Base-by-base conservation (phyloP, 2,888 invertebrate genomes). In the Eumerus sabulonum region DNA sequence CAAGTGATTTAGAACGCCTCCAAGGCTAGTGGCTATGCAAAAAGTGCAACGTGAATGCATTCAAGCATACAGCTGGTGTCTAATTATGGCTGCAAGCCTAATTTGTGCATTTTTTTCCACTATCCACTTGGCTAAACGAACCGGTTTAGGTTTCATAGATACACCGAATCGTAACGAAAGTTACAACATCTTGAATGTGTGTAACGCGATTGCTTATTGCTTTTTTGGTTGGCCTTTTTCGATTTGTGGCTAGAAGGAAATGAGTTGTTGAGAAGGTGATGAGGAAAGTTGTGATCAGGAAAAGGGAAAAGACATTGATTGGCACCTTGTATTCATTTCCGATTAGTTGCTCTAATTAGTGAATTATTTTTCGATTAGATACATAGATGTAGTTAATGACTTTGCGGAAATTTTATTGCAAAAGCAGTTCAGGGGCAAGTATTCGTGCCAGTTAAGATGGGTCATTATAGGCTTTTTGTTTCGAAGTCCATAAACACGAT, bases 1-100 rank as follows among this genome's bases (percentile, higher is more conserved):
- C 51, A 64, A 47, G 27, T 40, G 36, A 48, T 54, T 54, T 59
- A 70, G 59, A 70, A 50, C 48, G 57, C 35, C 27, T 47, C 47
- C 53, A 76, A 70, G 54, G 76, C 70, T 70, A 59, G 35, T 59
- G 17, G 18, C 17, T 35, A n/a, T 64, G 42, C 48, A 48, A 71
- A n/a, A 38, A 63, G 56, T n/a, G 14, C 40, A 45, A 27, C 16
- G 47, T 47, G 53, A 47, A 38, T 36, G 48, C 56, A 50, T 35
- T 57, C 67, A 35, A 50, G 18, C 48, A 9, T 50, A 12, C 9
- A 5, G 18, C 42, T 27, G 44, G 35, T 56, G 47, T 40, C 40
- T 48, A 9, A 27, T 48, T 17, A 48, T 56, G 64, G 19, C 54
- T 54, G 18, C 14, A 64, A 64, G 14, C 54, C 16, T 14, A 16